These are phyloP conservation scores for Thamnaconus septentrionalis DNA, from an alignment of 2,113 vertebrate genomes.

Conservation along the genomic window DNA sequence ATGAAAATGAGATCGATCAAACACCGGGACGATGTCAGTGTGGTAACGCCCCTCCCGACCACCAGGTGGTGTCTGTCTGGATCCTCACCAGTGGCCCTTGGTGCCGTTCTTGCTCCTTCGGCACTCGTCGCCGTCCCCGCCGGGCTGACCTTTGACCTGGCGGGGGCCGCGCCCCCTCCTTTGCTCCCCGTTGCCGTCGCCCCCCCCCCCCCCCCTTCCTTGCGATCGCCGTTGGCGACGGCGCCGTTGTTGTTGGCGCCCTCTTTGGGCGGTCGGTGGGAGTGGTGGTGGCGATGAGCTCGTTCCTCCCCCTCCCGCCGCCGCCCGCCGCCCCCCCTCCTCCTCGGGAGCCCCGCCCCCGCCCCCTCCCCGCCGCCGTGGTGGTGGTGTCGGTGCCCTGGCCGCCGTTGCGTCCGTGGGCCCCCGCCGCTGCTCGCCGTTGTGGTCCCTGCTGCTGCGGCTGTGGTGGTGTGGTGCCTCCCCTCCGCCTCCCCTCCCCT, in stretches of 20 bases:
- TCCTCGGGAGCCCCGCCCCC: slow-evolving; percentile 78
- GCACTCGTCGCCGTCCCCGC: slow-evolving; percentile 74
- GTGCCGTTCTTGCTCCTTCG: slow-evolving; percentile 74
- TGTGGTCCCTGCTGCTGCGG: slow-evolving; percentile 81
- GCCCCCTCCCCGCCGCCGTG: slow-evolving; percentile 45
- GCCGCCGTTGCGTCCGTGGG: slow-evolving; percentile 74
- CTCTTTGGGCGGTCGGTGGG: slow-evolving; percentile 77
- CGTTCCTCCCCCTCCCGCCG: slow-evolving; percentile 64
- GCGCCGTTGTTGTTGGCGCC: slow-evolving; percentile 76
- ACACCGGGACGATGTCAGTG: too few species aligned
- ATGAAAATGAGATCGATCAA: neutral
- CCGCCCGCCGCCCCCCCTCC: slow-evolving; percentile 64
- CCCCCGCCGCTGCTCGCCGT: slow-evolving; percentile 73
- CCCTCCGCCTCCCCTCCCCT: slow-evolving; percentile 34
- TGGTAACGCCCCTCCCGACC: neutral
- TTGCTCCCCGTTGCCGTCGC: slow-evolving; percentile 75
- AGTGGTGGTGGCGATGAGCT: slow-evolving; percentile 83
- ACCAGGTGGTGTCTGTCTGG: neutral
- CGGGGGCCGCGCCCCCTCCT: slow-evolving; percentile 77
- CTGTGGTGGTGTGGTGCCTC: slow-evolving; percentile 80
- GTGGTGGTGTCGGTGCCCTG: slow-evolving; percentile 83
- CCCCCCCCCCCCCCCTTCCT: slow-evolving; percentile 62
- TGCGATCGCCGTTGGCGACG: slow-evolving; percentile 74
- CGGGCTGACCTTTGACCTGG: slow-evolving; percentile 71
- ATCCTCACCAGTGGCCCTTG: slow-evolving; percentile 78